Evolutionary conservation across 2,797 vertebrate genomes (phyloP), one percentile per base, ranked within the genome.

Genomic region (Oophaga sylvatica): DNA sequence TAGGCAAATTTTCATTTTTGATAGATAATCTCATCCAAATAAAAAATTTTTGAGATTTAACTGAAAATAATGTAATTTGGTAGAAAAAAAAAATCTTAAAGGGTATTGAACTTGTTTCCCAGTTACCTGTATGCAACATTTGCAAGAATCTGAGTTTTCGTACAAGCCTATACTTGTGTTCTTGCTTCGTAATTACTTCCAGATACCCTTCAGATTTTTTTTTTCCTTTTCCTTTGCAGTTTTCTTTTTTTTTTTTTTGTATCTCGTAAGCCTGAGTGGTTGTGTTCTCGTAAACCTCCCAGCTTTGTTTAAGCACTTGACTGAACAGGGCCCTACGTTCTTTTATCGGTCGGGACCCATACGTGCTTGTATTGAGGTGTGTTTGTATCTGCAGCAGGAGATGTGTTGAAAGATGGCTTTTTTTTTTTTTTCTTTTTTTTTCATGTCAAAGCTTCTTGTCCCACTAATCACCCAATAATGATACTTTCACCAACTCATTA

Each of bases 401-500:
- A 83, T 68, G 60, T 87, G 81, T 45, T 67, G 86, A 87, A 76
- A 87, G 79, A 87, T 81, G 85, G n/a, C 78, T 63, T 73, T 87
- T 81, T 79, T 87, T 59, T 75, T 53, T 5, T 41, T 41, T 41
- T 81, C 85, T 87, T 59, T 26, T 26, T 26, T 75, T 53, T 31
- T 16, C 62, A 78, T 56, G 71, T 35, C 84, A 84, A 84, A 67
- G 56, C 26, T 53, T 80, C 87, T 75, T 85, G 82, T 85, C 71
- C 82, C 45, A 35, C 77, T 88, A 81, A 88, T 81, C 68, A 76
- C 59, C 68, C 77, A 85, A 85, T 81, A 88, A 88, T 80, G 83
- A 88, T 83, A 85, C 87, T 88, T 85, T 80, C 83, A 81, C 78
- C 53, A 45, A 87, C 80, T 87, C 86, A 87, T 87, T 82, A 87